Evolutionary conservation across 2,797 vertebrate genomes (phyloP).

Genomic region (Eupleurogrammus muticus): DNA sequence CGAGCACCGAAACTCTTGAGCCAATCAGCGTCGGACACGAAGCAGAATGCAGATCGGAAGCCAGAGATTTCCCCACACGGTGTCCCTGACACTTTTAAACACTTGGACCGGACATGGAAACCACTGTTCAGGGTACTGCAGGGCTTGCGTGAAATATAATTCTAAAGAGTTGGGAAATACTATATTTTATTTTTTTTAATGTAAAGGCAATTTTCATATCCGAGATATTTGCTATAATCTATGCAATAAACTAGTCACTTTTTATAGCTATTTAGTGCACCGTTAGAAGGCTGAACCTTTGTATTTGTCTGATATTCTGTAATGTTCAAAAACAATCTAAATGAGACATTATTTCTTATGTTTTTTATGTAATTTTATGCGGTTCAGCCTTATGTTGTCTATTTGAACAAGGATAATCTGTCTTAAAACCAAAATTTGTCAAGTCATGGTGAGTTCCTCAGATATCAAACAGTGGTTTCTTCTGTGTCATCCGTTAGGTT

Average conservation of each 20-base stretch:
- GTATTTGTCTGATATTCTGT: neutral
- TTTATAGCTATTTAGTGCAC: neutral
- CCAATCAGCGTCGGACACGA: constrained; percentile 62
- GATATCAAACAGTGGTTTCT: constrained; percentile 23
- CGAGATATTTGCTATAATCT: neutral
- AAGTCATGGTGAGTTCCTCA: constrained; percentile 9
- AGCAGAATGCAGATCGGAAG: constrained; percentile 72
- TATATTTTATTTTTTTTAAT: neutral
- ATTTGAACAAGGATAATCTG: neutral
- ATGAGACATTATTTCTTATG: neutral
- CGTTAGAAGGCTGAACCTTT: neutral
- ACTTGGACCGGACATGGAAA: constrained; percentile 90
- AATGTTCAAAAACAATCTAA: constrained; percentile 1
- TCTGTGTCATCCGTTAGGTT: constrained; percentile 79
- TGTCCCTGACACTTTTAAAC: constrained; percentile 85
- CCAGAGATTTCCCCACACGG: constrained; percentile 57
- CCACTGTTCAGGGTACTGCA: constrained; percentile 87
- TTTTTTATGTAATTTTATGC: neutral
- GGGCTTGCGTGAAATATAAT: constrained; percentile 8
- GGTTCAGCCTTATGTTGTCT: neutral
- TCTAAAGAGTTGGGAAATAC: neutral
- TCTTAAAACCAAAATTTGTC: constrained; percentile 11
- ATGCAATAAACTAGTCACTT: neutral
- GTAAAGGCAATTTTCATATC: neutral
- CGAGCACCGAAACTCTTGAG: constrained; percentile 69